These are phyloP conservation scores for Perodicticus potto DNA, from an alignment of 2,797 vertebrate genomes.

Conservation along the genomic window DNA sequence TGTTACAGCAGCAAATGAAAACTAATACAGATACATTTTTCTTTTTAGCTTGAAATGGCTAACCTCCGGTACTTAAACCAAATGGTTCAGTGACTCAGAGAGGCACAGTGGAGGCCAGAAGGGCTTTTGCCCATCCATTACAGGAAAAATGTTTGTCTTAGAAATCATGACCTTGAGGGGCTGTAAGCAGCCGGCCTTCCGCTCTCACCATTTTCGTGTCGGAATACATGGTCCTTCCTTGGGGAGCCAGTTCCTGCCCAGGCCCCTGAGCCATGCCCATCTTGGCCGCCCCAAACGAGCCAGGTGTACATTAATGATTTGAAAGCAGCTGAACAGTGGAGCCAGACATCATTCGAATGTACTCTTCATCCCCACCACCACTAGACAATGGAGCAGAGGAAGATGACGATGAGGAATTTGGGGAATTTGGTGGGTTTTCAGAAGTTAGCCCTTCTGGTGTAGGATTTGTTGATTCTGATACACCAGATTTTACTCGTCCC, in stretches of 20 bases:
- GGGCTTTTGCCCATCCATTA: not conserved
- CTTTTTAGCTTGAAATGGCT: conserved; percentile 4
- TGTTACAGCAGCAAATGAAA: not conserved
- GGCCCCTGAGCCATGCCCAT: conserved; percentile 81
- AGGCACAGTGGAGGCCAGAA: not conserved
- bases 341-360: conserved; percentile 93
- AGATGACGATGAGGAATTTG: conserved; percentile 94
- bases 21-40: not conserved
- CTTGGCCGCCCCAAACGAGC: conserved; percentile 77
- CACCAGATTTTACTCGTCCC: conserved; percentile 85
- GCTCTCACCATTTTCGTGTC: not conserved
- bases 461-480: conserved; percentile 89
- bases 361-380: conserved; percentile 93
- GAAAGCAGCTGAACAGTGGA: conserved; percentile 91
- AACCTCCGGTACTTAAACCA: not conserved
- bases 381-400: conserved; percentile 94
- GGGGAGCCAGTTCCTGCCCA: conserved; percentile 77
- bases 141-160: conserved; percentile 12
- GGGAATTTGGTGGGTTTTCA: conserved; percentile 94
- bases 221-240: conserved; percentile 60
- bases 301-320: conserved; percentile 89
- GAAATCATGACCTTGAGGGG: conserved; percentile 57
- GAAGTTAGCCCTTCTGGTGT: conserved; percentile 88
- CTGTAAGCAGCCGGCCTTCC: conserved; percentile 54
- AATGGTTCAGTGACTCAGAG: not conserved